phyloP scores from a whole-genome alignment of 2,888 invertebrate genomes.

The Mechanitis mazaeus region DNA sequence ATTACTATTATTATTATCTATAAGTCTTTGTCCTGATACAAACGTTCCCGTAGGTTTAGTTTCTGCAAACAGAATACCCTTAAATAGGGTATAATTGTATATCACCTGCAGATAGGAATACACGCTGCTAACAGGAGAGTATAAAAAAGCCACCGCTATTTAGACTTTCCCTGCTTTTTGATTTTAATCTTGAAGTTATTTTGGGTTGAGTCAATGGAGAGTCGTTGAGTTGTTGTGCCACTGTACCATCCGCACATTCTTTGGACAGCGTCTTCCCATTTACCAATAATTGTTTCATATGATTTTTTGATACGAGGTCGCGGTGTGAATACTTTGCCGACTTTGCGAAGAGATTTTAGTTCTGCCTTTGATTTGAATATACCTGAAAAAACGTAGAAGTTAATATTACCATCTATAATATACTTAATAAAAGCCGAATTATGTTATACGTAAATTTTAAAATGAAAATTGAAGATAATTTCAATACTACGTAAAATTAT shows the following conservation, averaged over 20 bases:
- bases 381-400: slow-evolving; percentile 58
- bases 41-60: background rate
- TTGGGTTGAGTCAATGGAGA: slow-evolving; percentile 44
- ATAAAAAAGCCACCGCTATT: slow-evolving; percentile 64
- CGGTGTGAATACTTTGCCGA: slow-evolving; percentile 80
- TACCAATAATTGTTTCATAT: slow-evolving; percentile 54
- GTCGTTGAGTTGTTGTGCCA: slow-evolving; percentile 28
- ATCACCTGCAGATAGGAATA: slow-evolving; percentile 52
- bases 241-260: slow-evolving; percentile 77
- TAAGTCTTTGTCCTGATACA: too few species aligned
- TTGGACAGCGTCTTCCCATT: slow-evolving; percentile 78
- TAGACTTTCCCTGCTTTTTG: slow-evolving; percentile 43
- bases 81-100: slow-evolving; percentile 28
- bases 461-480: too few species aligned
- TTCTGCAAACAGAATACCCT: slow-evolving; percentile 11
- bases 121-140: slow-evolving; percentile 48
- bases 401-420: too few species aligned
- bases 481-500: too few species aligned
- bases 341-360: slow-evolving; percentile 74
- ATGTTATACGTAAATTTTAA: too few species aligned
- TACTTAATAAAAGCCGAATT: too few species aligned
- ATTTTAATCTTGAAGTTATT: slow-evolving; percentile 43
- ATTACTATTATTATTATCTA: too few species aligned
- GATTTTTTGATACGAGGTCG: slow-evolving; percentile 50
- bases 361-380: slow-evolving; percentile 85